These are phyloP conservation scores for Ceyx melanurus DNA, from an alignment of 2,113 vertebrate species.

Conservation along the genomic window DNA sequence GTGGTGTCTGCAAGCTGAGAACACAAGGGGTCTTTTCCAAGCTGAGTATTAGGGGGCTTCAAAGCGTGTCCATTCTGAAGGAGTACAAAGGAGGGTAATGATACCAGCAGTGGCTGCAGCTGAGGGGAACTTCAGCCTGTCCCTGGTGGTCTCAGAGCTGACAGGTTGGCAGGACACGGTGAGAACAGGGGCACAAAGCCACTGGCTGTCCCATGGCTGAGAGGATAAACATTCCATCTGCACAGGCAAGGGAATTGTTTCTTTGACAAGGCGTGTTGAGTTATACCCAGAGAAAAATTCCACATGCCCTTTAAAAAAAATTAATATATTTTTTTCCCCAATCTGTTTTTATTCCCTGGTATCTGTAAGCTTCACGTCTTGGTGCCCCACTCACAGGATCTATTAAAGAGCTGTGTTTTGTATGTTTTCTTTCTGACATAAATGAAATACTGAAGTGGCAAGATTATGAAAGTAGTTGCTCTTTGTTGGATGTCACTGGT, in stretches of 20 bases:
- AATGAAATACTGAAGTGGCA: background rate
- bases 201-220: background rate
- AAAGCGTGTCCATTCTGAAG: background rate
- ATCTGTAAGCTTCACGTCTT: background rate
- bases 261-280: background rate
- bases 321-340: background rate
- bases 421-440: slow-evolving; percentile 21
- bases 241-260: background rate
- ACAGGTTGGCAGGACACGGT: background rate
- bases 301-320: background rate
- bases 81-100: background rate
- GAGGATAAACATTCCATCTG: background rate
- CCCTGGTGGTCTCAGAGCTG: background rate
- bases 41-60: background rate
- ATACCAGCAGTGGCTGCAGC: background rate
- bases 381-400: background rate
- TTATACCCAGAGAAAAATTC: slow-evolving; percentile 3
- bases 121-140: background rate
- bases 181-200: background rate
- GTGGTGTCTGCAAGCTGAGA: background rate
- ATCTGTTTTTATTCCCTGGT: slow-evolving; percentile 12
- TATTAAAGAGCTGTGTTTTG: background rate
- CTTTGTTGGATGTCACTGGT: background rate
- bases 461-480: background rate
- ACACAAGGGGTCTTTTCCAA: background rate